Evolutionary conservation across 2,888 invertebrate species (phyloP).

Genomic region (Polydrusus tereticollis): DNA sequence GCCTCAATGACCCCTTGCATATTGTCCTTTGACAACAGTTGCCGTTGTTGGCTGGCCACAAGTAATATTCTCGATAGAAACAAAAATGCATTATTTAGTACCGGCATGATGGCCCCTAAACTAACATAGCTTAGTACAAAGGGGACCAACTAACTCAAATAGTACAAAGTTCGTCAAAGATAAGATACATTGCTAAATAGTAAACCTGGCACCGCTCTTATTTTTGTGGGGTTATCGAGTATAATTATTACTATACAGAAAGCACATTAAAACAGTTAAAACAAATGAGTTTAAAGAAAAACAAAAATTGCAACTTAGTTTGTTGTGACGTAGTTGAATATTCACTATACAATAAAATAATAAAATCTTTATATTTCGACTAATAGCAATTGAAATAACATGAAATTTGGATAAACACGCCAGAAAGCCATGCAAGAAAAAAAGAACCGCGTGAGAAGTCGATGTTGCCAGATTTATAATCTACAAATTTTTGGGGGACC

Average conservation of each 20-base stretch:
- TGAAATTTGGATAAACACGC: not conserved
- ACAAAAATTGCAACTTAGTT: too few relatives aligned
- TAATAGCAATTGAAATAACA: not conserved
- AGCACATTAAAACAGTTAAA: too few relatives aligned
- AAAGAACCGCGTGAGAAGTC: not conserved
- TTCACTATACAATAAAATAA: not conserved
- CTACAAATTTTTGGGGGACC: not conserved
- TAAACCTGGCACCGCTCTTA: too few relatives aligned
- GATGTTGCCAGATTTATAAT: too few relatives aligned
- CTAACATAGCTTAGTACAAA: not conserved
- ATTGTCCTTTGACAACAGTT: not conserved
- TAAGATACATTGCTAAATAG: too few relatives aligned
- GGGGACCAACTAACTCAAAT: not conserved
- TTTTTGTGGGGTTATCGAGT: too few relatives aligned
- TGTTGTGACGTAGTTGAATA: not conserved
- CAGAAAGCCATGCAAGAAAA: not conserved
- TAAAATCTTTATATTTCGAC: not conserved
- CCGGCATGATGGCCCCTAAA: not conserved
- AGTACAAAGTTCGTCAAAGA: not conserved
- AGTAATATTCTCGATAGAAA: not conserved
- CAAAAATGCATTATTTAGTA: too few relatives aligned
- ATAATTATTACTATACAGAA: too few relatives aligned
- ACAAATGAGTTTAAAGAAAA: too few relatives aligned
- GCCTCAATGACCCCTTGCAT: slow-evolving; percentile 1
- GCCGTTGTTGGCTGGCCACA: not conserved